These are phyloP conservation scores for Diploscapter pachys DNA, from an alignment of 1,140 invertebrate genomes.

Conservation along the genomic window DNA sequence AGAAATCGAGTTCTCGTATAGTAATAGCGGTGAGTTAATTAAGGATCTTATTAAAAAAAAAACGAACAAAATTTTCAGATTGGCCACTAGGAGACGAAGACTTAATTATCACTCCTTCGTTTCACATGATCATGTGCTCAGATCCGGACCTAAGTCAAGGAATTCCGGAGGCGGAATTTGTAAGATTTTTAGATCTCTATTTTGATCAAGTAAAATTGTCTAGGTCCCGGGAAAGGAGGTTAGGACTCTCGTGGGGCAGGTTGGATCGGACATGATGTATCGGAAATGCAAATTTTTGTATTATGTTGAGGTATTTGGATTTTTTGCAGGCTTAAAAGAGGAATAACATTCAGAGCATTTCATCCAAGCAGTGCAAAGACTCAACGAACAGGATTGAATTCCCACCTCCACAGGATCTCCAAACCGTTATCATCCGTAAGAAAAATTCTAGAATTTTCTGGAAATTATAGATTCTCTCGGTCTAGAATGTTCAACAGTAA, in stretches of 20 bases:
- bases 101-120: conserved; percentile 44
- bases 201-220: not conserved
- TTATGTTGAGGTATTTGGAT: conserved; percentile 18
- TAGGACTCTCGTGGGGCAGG: conserved; percentile 39
- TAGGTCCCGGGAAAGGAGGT: conserved; percentile 17
- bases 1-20: conserved; percentile 29
- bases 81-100: conserved; percentile 47
- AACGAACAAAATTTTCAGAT: conserved; percentile 26
- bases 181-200: conserved; percentile 17
- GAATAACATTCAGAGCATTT: not conserved
- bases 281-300: conserved; percentile 47
- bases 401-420: conserved; percentile 14
- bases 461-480: not conserved
- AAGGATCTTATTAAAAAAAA: not conserved
- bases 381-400: conserved; percentile 12
- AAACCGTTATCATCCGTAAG: conserved; percentile 35
- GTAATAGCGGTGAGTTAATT: conserved; percentile 2
- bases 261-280: conserved; percentile 52
- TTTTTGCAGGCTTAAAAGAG: too few relatives aligned
- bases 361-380: conserved; percentile 19
- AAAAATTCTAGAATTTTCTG: too few relatives aligned
- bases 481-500: conserved; percentile 34
- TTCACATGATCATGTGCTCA: conserved; percentile 46
- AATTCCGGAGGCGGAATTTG: conserved; percentile 49
- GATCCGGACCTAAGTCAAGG: conserved; percentile 42